Percentiles rank a stretch among this genome's conserved stretches.
Evolutionary conservation across 64 coral and sea anemone genomes (phyloP).

Genomic region (Montipora efflorescens): DNA sequence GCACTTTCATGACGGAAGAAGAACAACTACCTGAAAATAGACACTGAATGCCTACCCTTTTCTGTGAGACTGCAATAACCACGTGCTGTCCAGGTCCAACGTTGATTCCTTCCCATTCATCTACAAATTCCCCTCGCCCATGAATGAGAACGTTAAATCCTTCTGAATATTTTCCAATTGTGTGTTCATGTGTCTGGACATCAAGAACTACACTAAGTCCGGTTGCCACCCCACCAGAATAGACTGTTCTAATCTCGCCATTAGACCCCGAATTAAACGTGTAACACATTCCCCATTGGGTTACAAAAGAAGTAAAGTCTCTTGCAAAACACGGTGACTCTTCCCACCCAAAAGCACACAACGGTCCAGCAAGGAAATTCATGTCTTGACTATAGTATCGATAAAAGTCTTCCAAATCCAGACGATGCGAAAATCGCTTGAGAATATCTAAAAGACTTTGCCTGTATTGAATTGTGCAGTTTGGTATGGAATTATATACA

Average conservation of each 20-base stretch:
- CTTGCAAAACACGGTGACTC: neutral
- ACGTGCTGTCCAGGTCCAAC: conserved; percentile 61
- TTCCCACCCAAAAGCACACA: neutral
- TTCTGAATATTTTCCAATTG: conserved; percentile 43
- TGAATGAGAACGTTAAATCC: conserved; percentile 67
- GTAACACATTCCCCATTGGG: conserved; percentile 68
- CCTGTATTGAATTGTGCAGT: conserved; percentile 59
- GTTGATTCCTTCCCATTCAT: conserved; percentile 68
- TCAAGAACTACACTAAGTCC: conserved; percentile 59
- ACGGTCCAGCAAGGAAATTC: neutral
- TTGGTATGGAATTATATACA: neutral
- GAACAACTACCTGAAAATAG: neutral
- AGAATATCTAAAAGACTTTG: conserved; percentile 36
- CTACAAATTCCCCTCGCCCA: conserved; percentile 64
- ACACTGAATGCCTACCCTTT: conserved; percentile 45
- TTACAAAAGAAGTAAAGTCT: conserved; percentile 52
- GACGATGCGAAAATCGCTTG: neutral
- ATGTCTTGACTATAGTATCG: conserved; percentile 22
- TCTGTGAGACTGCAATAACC: conserved; percentile 31
- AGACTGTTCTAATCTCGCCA: conserved; percentile 15
- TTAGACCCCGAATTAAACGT: conserved; percentile 70
- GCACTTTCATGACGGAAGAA: no score
- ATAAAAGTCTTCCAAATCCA: conserved; percentile 21
- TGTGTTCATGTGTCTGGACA: conserved; percentile 15
- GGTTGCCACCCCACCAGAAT: conserved; percentile 17